Base-by-base conservation (phyloP, 2,888 invertebrate species). In the Drosophila vallismaia region DNA sequence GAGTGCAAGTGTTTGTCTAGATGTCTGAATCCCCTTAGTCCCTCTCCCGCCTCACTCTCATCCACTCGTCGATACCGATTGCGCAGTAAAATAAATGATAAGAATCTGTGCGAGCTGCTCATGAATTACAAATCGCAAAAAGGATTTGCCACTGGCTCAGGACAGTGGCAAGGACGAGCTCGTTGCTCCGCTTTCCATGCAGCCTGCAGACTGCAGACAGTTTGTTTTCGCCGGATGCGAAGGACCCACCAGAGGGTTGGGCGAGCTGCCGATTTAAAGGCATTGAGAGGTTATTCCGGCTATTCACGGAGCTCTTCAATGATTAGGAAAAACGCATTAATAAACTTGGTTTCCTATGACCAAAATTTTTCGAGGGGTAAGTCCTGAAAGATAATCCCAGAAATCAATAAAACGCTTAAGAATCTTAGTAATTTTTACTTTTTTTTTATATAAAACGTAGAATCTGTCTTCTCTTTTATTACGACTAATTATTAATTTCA, bases 111-210 rank as follows among this genome's bases (percentile, higher is more conserved):
- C 77, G 77, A 76, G 60, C 83, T 82, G 78, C 87, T 85, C 84
- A 85, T 85, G 87, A 85, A 85, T 85, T 85, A 80, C 86, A 85
- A 85, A 85, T 85, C 87, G 87, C 80, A 87, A 85, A 87, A 85
- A 82, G 86, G 87, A 85, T 85, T 85, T 85, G 79, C 82, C 86
- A 82, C 69, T 82, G 75, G 75, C 75, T 77, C 64, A 6, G 1
- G 38, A 12, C 62, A 36, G 51, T 46, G 51, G 40, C 57, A 40
- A 26, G 59, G 57, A 59, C 54, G 57, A 42, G 36, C 40, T 40
- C 56, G 33, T 52, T 4, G 7, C 54, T 26, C 10, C 9, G 19
- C 33, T 12, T 29, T 33, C n/a, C 45, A 31, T 63, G 55, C 63
- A 45, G 49, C 36, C 9, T 49, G 71, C 71, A 71, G 36, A 42